A percentile compares a stretch with the other conserved stretches of the same genome.
Evolutionary conservation across 2,797 vertebrate species (phyloP).

Genomic region (Rhynchotus rufescens): DNA sequence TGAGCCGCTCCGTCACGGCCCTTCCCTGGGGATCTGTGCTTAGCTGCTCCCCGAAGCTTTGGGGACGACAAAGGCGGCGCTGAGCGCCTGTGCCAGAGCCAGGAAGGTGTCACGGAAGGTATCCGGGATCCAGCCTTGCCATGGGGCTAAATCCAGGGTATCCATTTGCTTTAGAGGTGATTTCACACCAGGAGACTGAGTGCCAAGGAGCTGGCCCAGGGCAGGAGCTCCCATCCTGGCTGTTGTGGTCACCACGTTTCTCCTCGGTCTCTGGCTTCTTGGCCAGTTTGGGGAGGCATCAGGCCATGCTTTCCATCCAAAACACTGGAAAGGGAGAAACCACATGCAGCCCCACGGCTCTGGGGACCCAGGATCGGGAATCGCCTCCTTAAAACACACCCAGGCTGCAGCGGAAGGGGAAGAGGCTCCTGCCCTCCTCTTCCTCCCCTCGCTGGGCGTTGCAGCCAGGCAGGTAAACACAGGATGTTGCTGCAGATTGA

Average conservation of each 20-base stretch:
- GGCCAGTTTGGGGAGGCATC: accelerated
- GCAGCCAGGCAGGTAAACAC: constrained; percentile 50
- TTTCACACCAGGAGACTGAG: background rate
- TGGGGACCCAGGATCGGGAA: accelerated
- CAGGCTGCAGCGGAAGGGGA: background rate
- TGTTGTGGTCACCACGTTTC: too few species aligned
- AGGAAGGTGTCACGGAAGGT: accelerated
- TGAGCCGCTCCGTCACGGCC: background rate
- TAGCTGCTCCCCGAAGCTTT: background rate
- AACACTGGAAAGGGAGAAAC: background rate
- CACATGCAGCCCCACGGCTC: too few species aligned
- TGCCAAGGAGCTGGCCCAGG: background rate
- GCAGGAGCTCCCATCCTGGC: background rate
- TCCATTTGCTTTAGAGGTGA: background rate
- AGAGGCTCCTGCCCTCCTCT: constrained; percentile 35
- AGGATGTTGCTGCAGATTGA: constrained; percentile 55
- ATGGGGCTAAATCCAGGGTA: background rate
- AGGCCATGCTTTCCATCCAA: accelerated
- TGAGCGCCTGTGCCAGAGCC: accelerated
- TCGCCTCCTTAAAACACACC: background rate
- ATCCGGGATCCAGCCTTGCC: background rate
- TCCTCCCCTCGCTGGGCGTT: background rate
- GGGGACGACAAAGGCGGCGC: background rate
- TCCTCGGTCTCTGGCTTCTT: too few species aligned
- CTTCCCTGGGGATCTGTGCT: background rate